These are phyloP conservation scores for Stichopus horrens DNA, from an alignment of 53 echinoderm and acorn worm species.

Conservation along the genomic window DNA sequence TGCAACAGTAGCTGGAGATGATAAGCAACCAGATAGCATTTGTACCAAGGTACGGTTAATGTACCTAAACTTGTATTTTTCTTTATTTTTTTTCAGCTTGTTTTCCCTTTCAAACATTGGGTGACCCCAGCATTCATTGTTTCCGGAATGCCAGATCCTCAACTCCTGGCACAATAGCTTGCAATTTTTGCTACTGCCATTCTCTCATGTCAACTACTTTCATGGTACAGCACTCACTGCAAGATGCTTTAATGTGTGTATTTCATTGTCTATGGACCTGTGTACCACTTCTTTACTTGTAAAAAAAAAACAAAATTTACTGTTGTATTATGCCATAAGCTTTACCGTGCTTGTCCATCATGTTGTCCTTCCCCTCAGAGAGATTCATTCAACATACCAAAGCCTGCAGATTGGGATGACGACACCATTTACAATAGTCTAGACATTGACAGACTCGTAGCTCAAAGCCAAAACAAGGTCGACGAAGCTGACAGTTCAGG, in stretches of 20 bases:
- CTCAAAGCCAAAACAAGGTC: slow-evolving; percentile 8
- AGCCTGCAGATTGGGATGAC: slow-evolving; percentile 27
- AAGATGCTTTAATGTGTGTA: too few relatives aligned
- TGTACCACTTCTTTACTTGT: too few relatives aligned
- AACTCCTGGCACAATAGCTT: too few relatives aligned
- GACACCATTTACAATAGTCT: slow-evolving; percentile 23
- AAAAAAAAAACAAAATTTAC: too few relatives aligned
- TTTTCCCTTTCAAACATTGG: not conserved
- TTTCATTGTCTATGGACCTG: too few relatives aligned
- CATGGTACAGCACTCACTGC: too few relatives aligned
- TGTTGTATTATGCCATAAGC: too few relatives aligned
- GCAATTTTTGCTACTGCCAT: too few relatives aligned
- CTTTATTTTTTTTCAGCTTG: not conserved
- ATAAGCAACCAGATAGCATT: not conserved
- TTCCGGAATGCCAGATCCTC: too few relatives aligned
- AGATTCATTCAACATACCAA: not conserved
- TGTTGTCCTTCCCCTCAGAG: not conserved
- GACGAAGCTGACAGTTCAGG: not conserved
- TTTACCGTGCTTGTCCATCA: too few relatives aligned
- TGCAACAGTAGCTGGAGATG: not conserved
- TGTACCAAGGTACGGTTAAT: not conserved
- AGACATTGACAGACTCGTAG: slow-evolving; percentile 34
- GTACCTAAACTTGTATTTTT: not conserved
- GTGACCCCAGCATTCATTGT: too few relatives aligned
- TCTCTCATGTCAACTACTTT: too few relatives aligned